phyloP scores from a whole-genome alignment of 2,888 invertebrate genomes.

The Meteorus colon region DNA sequence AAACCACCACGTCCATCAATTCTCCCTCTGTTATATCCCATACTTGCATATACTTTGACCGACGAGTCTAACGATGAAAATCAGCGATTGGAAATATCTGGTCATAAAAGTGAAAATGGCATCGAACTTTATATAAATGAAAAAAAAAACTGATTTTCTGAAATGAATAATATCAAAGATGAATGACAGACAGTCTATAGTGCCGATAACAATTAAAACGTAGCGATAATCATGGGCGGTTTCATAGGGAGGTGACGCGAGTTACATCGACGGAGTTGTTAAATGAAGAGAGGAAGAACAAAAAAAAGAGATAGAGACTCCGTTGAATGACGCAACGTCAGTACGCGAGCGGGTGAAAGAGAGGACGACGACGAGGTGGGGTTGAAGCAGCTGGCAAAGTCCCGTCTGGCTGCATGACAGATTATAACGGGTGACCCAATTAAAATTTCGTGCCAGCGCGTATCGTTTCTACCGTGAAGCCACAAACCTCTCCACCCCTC shows the following conservation, averaged over 20 bases:
- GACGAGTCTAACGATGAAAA: background rate
- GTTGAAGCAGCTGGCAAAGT: slow-evolving; percentile 57
- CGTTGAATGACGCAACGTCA: slow-evolving; percentile 31
- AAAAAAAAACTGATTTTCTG: background rate
- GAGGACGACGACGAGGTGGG: slow-evolving; percentile 47
- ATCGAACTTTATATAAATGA: background rate
- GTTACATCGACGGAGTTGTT: too few species aligned
- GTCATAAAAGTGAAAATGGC: background rate
- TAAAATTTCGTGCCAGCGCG: slow-evolving; percentile 57
- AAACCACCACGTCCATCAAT: slow-evolving; percentile 13
- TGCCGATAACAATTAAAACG: slow-evolving; percentile 23
- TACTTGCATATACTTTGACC: slow-evolving; percentile 10
- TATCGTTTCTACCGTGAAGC: slow-evolving; percentile 31
- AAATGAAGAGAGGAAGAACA: slow-evolving; percentile 29
- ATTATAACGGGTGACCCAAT: slow-evolving; percentile 68
- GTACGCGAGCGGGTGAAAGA: slow-evolving; percentile 34
- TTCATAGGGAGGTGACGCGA: background rate
- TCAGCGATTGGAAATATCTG: background rate
- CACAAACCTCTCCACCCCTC: slow-evolving; percentile 18
- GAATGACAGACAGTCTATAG: slow-evolving; percentile 15
- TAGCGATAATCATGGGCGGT: slow-evolving; percentile 38
- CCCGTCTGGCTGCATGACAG: slow-evolving; percentile 60
- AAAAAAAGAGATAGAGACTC: background rate
- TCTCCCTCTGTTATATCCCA: slow-evolving; percentile 1
- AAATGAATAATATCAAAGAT: slow-evolving; percentile 1